Percentiles rank a stretch among this genome's conserved stretches.
Evolutionary conservation across 2,113 vertebrate genomes (phyloP).

Genomic region (Phyllostomus hastatus): DNA sequence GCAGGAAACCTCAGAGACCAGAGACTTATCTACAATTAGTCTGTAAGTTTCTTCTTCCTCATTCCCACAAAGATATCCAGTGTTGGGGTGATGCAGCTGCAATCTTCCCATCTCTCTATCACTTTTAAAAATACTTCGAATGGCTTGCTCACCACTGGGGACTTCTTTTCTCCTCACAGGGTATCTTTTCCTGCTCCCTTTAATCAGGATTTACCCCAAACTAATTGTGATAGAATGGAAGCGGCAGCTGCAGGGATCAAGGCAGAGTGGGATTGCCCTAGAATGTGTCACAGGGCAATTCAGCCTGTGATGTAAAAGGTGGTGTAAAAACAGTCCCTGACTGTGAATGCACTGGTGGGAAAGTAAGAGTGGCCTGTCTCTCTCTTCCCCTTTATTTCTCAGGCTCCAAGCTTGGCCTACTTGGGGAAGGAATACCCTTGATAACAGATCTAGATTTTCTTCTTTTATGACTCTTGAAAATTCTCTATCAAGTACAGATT

Average conservation of each 20-base stretch:
- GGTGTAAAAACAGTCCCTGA: background rate
- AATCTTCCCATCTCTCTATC: background rate
- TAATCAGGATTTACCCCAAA: background rate
- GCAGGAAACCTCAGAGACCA: background rate
- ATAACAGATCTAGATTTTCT: conserved; percentile 10
- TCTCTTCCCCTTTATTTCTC: background rate
- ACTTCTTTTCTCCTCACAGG: background rate
- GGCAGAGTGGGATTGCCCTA: background rate
- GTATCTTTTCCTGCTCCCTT: background rate
- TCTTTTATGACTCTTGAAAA: conserved; percentile 3
- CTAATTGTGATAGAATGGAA: background rate
- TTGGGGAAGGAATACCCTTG: background rate
- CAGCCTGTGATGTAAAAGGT: too few species aligned
- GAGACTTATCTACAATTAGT: background rate
- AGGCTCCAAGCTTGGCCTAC: background rate
- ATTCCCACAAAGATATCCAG: background rate
- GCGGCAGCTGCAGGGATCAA: background rate
- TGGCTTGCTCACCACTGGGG: background rate
- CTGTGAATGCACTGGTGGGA: background rate
- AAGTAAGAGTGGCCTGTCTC: background rate
- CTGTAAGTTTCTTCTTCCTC: background rate
- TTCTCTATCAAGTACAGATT: background rate
- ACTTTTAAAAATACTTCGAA: background rate
- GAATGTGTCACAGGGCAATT: background rate
- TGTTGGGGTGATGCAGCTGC: background rate